Evolutionary conservation across 2,113 vertebrate genomes (phyloP).

Genomic region (Aspidoscelis tigris): DNA sequence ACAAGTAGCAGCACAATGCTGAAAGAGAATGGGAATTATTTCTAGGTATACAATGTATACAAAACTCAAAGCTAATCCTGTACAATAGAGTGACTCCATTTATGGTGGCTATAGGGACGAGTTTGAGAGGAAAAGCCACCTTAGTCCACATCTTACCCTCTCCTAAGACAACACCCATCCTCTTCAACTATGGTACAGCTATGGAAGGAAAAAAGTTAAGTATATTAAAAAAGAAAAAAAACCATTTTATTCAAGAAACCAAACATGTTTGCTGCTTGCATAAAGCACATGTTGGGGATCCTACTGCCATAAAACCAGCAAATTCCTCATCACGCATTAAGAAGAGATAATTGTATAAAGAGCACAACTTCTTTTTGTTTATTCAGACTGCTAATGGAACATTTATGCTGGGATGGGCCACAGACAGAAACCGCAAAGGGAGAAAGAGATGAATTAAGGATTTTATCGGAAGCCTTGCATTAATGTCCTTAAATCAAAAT

Average conservation of each 20-base stretch:
- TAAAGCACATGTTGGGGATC: background rate
- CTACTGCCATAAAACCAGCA: background rate
- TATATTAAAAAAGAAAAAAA: background rate
- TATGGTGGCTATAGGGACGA: background rate
- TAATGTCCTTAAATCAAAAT: too few relatives aligned
- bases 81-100: background rate
- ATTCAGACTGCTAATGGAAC: background rate
- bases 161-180: background rate
- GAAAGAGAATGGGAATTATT: too few relatives aligned
- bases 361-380: background rate
- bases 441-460: too few relatives aligned
- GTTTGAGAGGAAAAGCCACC: background rate
- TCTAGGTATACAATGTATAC: too few relatives aligned
- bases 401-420: background rate
- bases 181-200: background rate
- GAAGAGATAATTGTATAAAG: background rate
- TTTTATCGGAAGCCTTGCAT: too few relatives aligned
- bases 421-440: too few relatives aligned
- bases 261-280: background rate
- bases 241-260: background rate
- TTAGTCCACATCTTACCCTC: background rate
- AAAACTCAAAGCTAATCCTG: background rate
- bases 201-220: background rate
- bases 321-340: background rate
- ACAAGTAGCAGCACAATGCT: too few relatives aligned